Conservation (phyloP, 2,797 vertebrate genomes). For the Cygnus olor region DNA sequence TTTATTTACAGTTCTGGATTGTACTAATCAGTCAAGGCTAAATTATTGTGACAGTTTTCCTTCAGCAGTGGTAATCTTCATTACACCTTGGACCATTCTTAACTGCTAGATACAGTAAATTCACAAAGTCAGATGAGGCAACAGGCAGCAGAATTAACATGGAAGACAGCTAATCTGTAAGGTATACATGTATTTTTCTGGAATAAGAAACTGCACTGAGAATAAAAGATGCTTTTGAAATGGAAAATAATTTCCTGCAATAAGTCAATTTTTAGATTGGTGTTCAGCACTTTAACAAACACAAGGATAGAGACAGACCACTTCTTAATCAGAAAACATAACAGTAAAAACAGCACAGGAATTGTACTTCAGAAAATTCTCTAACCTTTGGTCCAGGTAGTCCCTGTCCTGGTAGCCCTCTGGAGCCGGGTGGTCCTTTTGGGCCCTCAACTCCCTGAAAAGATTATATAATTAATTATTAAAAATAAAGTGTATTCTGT, state of each 20-base stretch:
- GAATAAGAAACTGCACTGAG: background rate
- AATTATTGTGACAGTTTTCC: background rate
- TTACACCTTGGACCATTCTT: background rate
- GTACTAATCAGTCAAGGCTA: background rate
- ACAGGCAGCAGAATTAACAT: background rate
- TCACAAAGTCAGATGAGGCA: background rate
- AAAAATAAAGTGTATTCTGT: background rate
- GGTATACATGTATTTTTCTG: background rate
- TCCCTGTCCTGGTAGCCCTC: constrained; percentile 88
- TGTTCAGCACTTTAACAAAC: background rate
- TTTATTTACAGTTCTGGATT: background rate
- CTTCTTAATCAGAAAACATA: background rate
- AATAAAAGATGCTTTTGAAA: background rate
- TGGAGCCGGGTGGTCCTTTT: constrained; percentile 83
- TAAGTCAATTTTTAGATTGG: background rate
- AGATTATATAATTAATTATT: background rate
- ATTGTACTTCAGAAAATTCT: constrained; percentile 18
- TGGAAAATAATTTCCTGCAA: background rate
- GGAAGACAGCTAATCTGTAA: background rate
- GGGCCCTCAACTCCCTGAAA: constrained; percentile 88
- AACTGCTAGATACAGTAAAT: background rate
- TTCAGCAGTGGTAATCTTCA: background rate
- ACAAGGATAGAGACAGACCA: background rate
- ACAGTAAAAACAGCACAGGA: background rate
- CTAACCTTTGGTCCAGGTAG: constrained; percentile 88